These are phyloP conservation scores for Knipowitschia caucasica DNA, from an alignment of 2,797 vertebrate genomes.

Conservation along the genomic window DNA sequence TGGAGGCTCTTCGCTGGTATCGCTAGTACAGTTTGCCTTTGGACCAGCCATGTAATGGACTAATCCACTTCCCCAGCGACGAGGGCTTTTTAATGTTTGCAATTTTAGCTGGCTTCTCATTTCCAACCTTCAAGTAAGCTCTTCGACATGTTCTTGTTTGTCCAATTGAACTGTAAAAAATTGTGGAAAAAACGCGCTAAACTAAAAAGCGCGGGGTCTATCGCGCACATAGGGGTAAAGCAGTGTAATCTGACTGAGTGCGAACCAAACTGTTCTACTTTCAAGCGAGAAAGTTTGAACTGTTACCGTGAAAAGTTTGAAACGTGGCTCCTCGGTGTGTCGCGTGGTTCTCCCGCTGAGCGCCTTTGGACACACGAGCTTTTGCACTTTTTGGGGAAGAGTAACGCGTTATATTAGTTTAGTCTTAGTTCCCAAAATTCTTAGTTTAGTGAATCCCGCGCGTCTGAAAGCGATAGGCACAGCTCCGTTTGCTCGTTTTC, in stretches of 20 bases:
- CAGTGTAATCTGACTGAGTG: background rate
- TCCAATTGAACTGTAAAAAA: background rate
- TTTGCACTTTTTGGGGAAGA: background rate
- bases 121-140: conserved; percentile 77
- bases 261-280: conserved; percentile 32
- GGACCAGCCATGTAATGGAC: conserved; percentile 86
- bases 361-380: background rate
- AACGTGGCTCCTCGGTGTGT: conserved; percentile 65
- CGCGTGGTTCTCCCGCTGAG: conserved; percentile 21
- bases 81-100: conserved; percentile 73
- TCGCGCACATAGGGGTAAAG: background rate
- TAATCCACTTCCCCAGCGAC: conserved; percentile 73
- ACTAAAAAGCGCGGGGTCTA: conserved; percentile 65
- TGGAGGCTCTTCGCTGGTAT: conserved; percentile 63
- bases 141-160: conserved; percentile 35
- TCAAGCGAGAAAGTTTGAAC: conserved; percentile 63
- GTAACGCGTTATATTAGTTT: conserved; percentile 30
- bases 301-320: conserved; percentile 75
- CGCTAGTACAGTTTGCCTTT: conserved; percentile 78
- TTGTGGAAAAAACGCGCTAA: conserved; percentile 27
- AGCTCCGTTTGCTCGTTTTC: conserved; percentile 29
- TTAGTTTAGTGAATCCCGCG: conserved; percentile 49
- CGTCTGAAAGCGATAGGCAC: conserved; percentile 61
- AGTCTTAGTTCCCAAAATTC: conserved; percentile 22
- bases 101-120: conserved; percentile 56